Conservation (phyloP, 2,797 vertebrate genomes). For the Siniperca obscura region DNA sequence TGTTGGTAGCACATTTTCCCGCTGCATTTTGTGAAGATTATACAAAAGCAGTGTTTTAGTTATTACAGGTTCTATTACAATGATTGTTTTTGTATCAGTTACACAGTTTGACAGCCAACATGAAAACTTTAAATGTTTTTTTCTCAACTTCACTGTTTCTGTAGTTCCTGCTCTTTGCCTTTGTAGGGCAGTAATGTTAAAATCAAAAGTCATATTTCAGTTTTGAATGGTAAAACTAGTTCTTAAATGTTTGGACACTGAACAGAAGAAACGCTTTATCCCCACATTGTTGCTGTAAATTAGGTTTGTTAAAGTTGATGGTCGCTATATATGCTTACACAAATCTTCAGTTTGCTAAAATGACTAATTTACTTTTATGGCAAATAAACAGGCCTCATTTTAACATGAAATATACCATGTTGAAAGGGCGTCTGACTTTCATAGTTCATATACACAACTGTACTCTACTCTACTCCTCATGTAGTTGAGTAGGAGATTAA, state of each 20-base stretch:
- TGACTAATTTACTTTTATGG: neutral
- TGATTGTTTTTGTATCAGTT: neutral
- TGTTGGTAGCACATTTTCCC: neutral
- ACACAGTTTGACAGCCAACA: neutral
- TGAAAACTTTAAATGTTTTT: neutral
- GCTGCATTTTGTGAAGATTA: neutral
- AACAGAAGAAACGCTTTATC: neutral
- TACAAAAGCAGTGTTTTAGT: neutral
- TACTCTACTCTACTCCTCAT: neutral
- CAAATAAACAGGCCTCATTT: constrained; percentile 7
- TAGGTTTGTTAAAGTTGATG: neutral
- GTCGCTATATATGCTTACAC: neutral
- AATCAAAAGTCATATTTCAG: neutral
- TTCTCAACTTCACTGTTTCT: neutral
- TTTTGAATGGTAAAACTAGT: neutral
- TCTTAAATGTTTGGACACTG: neutral
- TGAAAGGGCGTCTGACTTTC: neutral
- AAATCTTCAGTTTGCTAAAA: neutral
- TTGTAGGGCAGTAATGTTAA: neutral
- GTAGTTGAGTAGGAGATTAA: neutral
- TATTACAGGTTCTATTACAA: neutral
- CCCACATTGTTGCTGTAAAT: neutral
- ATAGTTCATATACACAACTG: neutral
- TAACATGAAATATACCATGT: neutral
- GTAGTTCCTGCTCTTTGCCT: neutral